phyloP scores from a whole-genome alignment of 1,140 invertebrate species.

The Stratiolaelaps scimitus region DNA sequence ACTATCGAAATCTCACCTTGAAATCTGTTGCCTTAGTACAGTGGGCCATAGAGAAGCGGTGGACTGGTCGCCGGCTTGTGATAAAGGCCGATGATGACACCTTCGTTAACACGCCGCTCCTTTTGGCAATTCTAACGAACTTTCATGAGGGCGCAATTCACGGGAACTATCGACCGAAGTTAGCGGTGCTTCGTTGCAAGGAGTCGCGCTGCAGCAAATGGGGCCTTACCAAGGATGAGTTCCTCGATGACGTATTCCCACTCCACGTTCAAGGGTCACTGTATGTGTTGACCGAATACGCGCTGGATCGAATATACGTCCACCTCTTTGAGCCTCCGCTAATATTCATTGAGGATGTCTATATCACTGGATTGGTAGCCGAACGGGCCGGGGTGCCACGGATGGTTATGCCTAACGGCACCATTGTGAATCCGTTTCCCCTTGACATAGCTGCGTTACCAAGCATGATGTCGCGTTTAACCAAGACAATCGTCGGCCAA shows the following conservation, averaged over 20 bases:
- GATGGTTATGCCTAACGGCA: too few relatives aligned
- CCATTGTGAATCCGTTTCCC: too few relatives aligned
- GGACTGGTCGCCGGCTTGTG: constrained; percentile 32
- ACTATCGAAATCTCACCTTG: constrained; percentile 34
- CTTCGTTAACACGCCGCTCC: constrained; percentile 43
- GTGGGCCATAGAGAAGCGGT: constrained; percentile 34
- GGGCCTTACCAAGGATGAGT: constrained; percentile 37
- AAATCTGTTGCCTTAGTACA: constrained; percentile 33
- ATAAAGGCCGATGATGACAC: constrained; percentile 36
- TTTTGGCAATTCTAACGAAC: constrained; percentile 38
- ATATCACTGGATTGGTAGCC: constrained; percentile 40
- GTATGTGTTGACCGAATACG: constrained; percentile 34
- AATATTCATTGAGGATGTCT: constrained; percentile 44
- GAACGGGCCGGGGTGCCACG: too few relatives aligned
- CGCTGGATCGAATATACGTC: not conserved
- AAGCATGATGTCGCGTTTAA: too few relatives aligned
- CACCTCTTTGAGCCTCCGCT: constrained; percentile 36
- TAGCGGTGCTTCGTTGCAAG: not conserved
- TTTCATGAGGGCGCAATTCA: not conserved
- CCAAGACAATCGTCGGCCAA: too few relatives aligned
- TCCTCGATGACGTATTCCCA: constrained; percentile 36
- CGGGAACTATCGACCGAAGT: constrained; percentile 27
- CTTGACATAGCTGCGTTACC: too few relatives aligned
- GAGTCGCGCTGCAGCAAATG: constrained; percentile 30
- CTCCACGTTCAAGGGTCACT: constrained; percentile 46